Conservation (phyloP, 2,797 vertebrate species). For the Microhierax caerulescens region DNA sequence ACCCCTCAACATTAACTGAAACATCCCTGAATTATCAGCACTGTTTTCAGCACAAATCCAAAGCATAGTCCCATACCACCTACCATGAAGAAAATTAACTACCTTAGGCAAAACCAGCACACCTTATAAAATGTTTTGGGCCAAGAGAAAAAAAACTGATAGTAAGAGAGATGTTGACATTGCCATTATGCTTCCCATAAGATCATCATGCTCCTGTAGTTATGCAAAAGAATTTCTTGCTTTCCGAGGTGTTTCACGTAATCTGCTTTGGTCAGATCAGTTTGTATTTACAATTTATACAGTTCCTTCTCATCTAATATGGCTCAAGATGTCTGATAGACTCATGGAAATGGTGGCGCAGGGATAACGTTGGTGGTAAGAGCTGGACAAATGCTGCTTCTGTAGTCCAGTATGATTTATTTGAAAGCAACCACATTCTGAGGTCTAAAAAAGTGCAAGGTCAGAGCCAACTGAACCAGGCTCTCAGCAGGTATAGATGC, state of each 20-base stretch:
- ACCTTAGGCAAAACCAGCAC: too few species aligned
- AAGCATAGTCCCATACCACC: too few species aligned
- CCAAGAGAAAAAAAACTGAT: neutral
- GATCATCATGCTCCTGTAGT: neutral
- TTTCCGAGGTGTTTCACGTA: neutral
- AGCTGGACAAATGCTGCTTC: neutral
- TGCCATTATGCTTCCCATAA: neutral
- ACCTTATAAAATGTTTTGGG: neutral
- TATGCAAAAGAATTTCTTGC: neutral
- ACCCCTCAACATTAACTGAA: too few species aligned
- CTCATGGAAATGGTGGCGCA: neutral
- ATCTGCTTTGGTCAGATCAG: neutral
- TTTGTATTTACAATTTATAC: neutral
- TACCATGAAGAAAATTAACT: too few species aligned
- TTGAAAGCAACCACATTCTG: neutral
- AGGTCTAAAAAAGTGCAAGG: neutral
- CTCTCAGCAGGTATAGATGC: neutral
- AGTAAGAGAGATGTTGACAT: neutral
- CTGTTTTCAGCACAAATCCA: too few species aligned
- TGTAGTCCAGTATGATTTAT: neutral
- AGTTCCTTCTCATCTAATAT: neutral
- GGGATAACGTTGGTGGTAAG: neutral
- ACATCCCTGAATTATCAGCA: too few species aligned
- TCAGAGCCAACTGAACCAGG: neutral
- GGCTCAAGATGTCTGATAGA: neutral